Evolutionary conservation across 1,140 invertebrate genomes (phyloP), one percentile per base, ranked within the genome.

Genomic region (Zophobas morio): DNA sequence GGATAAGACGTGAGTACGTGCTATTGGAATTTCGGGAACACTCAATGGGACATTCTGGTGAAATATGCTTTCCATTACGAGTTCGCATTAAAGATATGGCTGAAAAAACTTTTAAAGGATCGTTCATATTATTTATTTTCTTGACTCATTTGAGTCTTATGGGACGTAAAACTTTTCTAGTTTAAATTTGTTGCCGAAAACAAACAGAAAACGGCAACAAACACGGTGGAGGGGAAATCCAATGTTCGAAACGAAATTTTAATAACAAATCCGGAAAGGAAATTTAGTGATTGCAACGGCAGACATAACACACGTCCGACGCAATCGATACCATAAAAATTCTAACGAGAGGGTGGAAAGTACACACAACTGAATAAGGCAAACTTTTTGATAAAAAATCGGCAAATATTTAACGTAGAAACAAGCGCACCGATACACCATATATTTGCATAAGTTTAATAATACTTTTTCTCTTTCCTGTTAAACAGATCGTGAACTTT

Each of bases 1-100:
- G 66, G 57, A 35, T 51, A 42, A 20, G 47, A 36, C 20, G 36
- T 70, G 8, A 51, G 77, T 47, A 77, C 66, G 71, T 74, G 71
- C 20, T 56, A 53, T 37, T 8, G 33, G 37, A 74, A 57, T 74
- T 56, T 40, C 34, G 8, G 51, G 60, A 66, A 81, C 79, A 79
- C 78, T 81, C 80, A 81, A 83, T 79, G 80, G 80, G 81, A 82
- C 83, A 79, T 82, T 81, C 76, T 76, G 33, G 81, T 84, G 82
- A 84, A 84, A 84, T 84, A 84, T 83, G 81, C 78, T 78, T 78
- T 82, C 81, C 81, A 83, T 84, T 84, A 84, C 79, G 82, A 82
- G 77, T 80, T 80, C 77, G 79, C 82, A 84, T 81, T 84, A 82
- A 84, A 84, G 81, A 84, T 84, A 84, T 82, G 81, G 77, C 80